Base-by-base conservation (phyloP, 53 echinoderm and acorn worm genomes). In the Zoroaster sp. region DNA sequence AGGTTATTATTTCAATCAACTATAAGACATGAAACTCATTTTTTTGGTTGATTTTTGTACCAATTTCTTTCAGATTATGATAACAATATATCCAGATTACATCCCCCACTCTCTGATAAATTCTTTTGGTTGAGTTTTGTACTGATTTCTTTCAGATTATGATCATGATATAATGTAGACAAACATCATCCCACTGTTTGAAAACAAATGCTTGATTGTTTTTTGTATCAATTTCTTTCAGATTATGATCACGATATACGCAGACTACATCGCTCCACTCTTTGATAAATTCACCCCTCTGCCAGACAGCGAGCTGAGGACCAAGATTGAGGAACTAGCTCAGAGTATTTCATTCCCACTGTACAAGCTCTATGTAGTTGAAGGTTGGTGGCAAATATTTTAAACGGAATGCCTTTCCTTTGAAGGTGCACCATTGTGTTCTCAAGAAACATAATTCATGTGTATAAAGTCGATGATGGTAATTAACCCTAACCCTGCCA, bases 171-270 rank as follows among this genome's bases (percentile, higher is more conserved):
- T 99, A n/a, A 99, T 77, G 99, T 96, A 0, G 99, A 99, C 93
- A n/a, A 96, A 96, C 89, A 99, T 99, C n/a, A 96, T 96, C 33
- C 99, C 99, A 8, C 89, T 99, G 11, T 99, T 99, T 88, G 99
- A 99, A 74, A 99, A 96, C n/a, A n/a, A n/a, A n/a, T n/a, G n/a
- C n/a, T n/a, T n/a, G n/a, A n/a, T n/a, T n/a, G n/a, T n/a, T n/a
- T n/a, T n/a, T n/a, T n/a, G n/a, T n/a, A n/a, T n/a, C n/a, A n/a
- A 1, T 82, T 25, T 41, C 36, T 79, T 66, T 12, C 79, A 95
- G 95, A 59, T 93, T 20, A 86, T 99, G 78, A 93, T 99, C 77
- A 99, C 99, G 11, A 91, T 99, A 34, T 99, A 99, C 73, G 99
- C 99, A 0, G 99, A 99, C 93, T 99, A 96, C 89, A 99, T 99